phyloP scores from a whole-genome alignment of 2,888 invertebrate genomes.

The Apodemia zela region DNA sequence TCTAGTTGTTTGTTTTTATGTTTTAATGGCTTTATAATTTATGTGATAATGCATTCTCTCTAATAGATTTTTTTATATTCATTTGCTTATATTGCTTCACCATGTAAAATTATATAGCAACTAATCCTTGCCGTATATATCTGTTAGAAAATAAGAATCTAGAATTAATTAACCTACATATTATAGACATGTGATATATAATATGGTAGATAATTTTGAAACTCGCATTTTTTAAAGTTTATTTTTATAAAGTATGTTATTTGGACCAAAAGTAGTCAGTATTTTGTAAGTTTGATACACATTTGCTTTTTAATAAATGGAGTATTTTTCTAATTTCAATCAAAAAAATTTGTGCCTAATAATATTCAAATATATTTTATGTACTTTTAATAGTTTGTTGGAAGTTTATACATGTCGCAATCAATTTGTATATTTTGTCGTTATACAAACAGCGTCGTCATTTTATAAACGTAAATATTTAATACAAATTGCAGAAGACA shows the following conservation, averaged over 20 bases:
- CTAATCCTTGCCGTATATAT: neutral
- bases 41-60: neutral
- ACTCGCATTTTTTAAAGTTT: neutral
- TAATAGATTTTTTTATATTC: neutral
- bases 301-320: neutral
- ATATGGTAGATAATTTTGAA: conserved; percentile 5
- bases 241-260: conserved; percentile 3
- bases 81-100: neutral
- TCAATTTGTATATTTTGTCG: too few species aligned
- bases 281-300: conserved; percentile 6
- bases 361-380: neutral
- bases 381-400: neutral
- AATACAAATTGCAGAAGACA: too few species aligned
- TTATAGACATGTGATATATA: conserved; percentile 4
- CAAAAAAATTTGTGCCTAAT: neutral
- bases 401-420: too few species aligned
- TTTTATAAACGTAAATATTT: too few species aligned
- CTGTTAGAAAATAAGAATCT: neutral
- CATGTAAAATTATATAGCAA: neutral
- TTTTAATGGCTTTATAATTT: neutral
- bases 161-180: neutral
- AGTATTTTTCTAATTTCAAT: neutral
- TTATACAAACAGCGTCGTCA: too few species aligned
- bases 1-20: neutral
- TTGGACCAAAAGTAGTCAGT: conserved; percentile 4